Evolutionary conservation across 2,113 vertebrate species (phyloP), one percentile per base, ranked within the genome.

Genomic region (Pedetes capensis): DNA sequence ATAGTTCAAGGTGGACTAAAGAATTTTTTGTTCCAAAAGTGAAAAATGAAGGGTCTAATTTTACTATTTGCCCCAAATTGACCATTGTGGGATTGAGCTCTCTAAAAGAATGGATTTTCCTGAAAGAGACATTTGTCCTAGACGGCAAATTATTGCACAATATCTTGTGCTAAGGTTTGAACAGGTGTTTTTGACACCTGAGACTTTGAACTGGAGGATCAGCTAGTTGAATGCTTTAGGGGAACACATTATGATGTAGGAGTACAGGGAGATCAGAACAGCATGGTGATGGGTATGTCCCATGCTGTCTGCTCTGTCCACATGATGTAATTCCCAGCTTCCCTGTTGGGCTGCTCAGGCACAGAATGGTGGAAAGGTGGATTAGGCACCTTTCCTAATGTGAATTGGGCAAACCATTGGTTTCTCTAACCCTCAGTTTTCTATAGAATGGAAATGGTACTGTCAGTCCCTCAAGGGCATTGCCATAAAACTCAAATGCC

Each of bases 161-260:
- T 80, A 25, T 79, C 69, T 80, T 39, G 34, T 49, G 51, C n/a
- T 87, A 11, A 91, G 49, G 68, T 88, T 66, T 93, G 85, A 91
- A 85, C 96, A 96, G 96, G 95, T 97, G 96, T 82, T 92, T 96
- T 88, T 90, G 94, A 95, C 74, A 25, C n/a, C n/a, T n/a, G n/a
- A n/a, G n/a, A n/a, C n/a, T n/a, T n/a, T n/a, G n/a, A n/a, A 39
- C 66, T 44, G 57, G 44, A 78, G 32, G 66, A 59, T 64, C 63
- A n/a, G 87, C 83, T 76, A 75, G 78, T 55, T 85, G 49, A 93
- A 69, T 64, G 51, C 25, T 92, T 79, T 89, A 25, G 55, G 27
- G 72, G 57, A 64, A 2, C 29, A 1, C 2, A 5, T 47, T 83
- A 37, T 53, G 87, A 68, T 68, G 49, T 1, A 22, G 72, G 80